Evolutionary conservation across 2,113 vertebrate species (phyloP).

Genomic region (Acanthochromis polyacanthus): DNA sequence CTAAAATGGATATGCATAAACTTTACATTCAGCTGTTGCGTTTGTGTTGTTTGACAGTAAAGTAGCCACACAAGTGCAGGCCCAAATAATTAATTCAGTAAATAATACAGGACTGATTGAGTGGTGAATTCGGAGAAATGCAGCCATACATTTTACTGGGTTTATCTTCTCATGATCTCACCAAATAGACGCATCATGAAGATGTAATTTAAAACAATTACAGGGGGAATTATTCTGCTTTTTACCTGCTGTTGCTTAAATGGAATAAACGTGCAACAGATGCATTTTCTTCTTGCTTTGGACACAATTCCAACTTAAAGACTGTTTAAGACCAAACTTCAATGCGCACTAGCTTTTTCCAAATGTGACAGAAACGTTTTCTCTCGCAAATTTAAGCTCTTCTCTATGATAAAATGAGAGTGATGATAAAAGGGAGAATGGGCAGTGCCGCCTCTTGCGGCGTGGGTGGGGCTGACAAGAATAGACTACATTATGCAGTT

Average conservation of each 20-base stretch:
- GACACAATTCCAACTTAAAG: neutral
- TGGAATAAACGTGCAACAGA: neutral
- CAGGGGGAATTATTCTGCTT: neutral
- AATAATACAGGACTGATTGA: neutral
- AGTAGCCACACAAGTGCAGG: conserved; percentile 45
- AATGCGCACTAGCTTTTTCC: conserved; percentile 46
- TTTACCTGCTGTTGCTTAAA: conserved; percentile 1
- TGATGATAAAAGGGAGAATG: conserved; percentile 90
- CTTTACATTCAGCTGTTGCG: conserved; percentile 80
- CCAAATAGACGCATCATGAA: neutral
- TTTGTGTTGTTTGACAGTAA: conserved; percentile 41
- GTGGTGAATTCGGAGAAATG: conserved; percentile 8
- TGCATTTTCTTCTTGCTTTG: neutral
- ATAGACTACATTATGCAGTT: conserved; percentile 99
- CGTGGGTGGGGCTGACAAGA: conserved; percentile 99
- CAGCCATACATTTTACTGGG: neutral
- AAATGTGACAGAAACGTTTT: conserved; percentile 65
- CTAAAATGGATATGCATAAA: conserved; percentile 78
- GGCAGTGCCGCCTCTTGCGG: conserved; percentile 91
- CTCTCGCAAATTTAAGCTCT: conserved; percentile 62
- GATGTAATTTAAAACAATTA: neutral
- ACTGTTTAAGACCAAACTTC: conserved; percentile 42
- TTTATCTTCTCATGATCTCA: neutral
- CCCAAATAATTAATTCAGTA: neutral
- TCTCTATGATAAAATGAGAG: conserved; percentile 84